These are phyloP conservation scores for Brachypalpus laphriformis DNA, from an alignment of 2,888 invertebrate genomes.

Conservation along the genomic window DNA sequence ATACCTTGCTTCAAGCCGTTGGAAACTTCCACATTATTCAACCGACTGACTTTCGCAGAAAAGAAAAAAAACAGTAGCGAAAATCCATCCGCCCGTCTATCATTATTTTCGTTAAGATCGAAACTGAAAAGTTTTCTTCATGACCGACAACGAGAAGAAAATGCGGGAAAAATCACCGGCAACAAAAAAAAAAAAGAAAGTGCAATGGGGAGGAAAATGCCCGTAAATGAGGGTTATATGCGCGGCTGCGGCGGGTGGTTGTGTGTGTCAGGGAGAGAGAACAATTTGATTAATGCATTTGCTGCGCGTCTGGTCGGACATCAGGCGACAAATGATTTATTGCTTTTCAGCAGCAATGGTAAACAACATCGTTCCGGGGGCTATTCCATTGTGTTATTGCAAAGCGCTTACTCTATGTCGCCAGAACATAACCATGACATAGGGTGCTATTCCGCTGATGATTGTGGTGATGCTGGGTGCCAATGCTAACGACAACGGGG, in stretches of 20 bases:
- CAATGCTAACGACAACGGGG: slow-evolving; percentile 29
- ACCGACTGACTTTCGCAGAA: slow-evolving; percentile 3
- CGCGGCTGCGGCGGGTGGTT: neutral
- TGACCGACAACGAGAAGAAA: slow-evolving; percentile 13
- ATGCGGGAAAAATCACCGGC: slow-evolving; percentile 4
- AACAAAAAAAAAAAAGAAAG: slow-evolving; percentile 25
- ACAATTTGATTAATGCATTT: slow-evolving; percentile 70
- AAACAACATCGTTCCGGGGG: slow-evolving; percentile 66
- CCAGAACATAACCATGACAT: slow-evolving; percentile 58
- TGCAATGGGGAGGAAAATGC: slow-evolving; percentile 44
- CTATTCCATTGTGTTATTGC: slow-evolving; percentile 1
- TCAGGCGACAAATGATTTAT: slow-evolving; percentile 73
- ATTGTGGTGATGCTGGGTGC: slow-evolving; percentile 43
- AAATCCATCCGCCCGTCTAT: slow-evolving; percentile 58
- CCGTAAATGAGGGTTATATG: neutral
- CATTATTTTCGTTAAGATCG: slow-evolving; percentile 68
- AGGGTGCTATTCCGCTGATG: slow-evolving; percentile 22
- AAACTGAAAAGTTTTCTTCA: slow-evolving; percentile 46
- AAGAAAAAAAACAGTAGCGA: slow-evolving; percentile 14
- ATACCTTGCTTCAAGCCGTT: too few relatives aligned
- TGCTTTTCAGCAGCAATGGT: slow-evolving; percentile 54
- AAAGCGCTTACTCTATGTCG: slow-evolving; percentile 42
- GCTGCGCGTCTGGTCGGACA: slow-evolving; percentile 74
- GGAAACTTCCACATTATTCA: slow-evolving; percentile 21
- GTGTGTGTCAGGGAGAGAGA: neutral